Evolutionary conservation across 2,888 invertebrate genomes (phyloP), one percentile per base, ranked within the genome.

Genomic region (Sesamia inferens): DNA sequence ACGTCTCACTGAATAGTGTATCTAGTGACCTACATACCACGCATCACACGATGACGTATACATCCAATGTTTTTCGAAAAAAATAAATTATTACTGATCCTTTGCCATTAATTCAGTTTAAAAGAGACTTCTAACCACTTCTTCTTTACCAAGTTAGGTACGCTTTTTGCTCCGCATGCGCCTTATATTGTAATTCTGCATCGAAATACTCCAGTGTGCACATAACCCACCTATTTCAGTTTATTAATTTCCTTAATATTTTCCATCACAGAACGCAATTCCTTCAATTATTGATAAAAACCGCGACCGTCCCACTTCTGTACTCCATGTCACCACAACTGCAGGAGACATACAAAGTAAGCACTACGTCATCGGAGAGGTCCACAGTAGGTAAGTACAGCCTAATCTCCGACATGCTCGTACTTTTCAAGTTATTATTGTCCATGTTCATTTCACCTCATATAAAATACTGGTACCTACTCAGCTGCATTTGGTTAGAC

Each of bases 161-260:
- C 8, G 44, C 11, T 44, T 44, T 44, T 44, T 47, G 22, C 3
- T 47, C 39, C 24, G 5, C 68, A 8, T 51, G 68, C 22, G 48
- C 48, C 22, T 57, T 76, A 19, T 76, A 76, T 51, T 24, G 76
- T 57, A 55, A 14, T 42, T 76, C 75, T 31, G 68, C 76, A 51
- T 63, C 44, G 11, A 57, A 76, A 51, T 51, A 75, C 42, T 75
- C 76, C 44, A 42, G n/a, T 22, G 75, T 76, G 39, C 76, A 75
- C 44, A 63, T 57, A 22, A 76, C 62, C 11, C 62, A 76, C 51
- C 16, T 42, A 42, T 48, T 67, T 1, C 31, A 19, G 3, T 22
- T 22, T 14, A 19, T 31, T 7, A 76, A 51, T 22, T 44, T n/a
- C 61, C 16, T 55, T 24, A 47, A 62, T 48, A 5, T 13, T 66